Percentiles rank a stretch among this genome's conserved stretches.
These are phyloP conservation scores for Polymixis lichenea DNA, from an alignment of 2,888 invertebrate genomes.

Conservation along the genomic window DNA sequence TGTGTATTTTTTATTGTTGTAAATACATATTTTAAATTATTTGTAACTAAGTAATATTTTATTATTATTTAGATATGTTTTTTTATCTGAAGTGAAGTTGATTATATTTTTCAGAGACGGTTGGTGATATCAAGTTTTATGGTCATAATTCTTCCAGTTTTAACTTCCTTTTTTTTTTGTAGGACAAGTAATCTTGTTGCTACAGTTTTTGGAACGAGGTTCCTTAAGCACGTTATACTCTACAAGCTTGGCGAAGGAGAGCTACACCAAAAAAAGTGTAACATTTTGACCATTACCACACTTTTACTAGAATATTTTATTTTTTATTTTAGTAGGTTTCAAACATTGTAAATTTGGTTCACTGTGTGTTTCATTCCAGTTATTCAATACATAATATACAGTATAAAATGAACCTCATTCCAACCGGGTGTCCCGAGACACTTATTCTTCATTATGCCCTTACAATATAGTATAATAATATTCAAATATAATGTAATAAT, in stretches of 20 bases:
- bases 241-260: not conserved
- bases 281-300: not conserved
- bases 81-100: not conserved
- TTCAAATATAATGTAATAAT: conserved; percentile 26
- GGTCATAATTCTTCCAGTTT: not conserved
- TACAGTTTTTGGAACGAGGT: not conserved
- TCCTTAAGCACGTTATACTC: not conserved
- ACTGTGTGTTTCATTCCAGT: too few species aligned
- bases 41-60: not conserved
- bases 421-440: not conserved
- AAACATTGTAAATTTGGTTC: not conserved
- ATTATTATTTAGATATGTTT: not conserved
- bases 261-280: too few species aligned
- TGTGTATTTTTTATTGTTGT: not conserved
- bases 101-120: not conserved
- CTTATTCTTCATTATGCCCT: not conserved
- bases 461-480: conserved; percentile 13
- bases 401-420: not conserved
- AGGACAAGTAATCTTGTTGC: not conserved
- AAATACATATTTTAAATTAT: not conserved
- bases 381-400: not conserved
- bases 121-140: not conserved
- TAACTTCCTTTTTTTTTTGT: not conserved
- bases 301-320: not conserved
- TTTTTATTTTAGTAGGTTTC: not conserved